phyloP scores from a whole-genome alignment of 2,797 vertebrate genomes.

The Lacerta agilis region DNA sequence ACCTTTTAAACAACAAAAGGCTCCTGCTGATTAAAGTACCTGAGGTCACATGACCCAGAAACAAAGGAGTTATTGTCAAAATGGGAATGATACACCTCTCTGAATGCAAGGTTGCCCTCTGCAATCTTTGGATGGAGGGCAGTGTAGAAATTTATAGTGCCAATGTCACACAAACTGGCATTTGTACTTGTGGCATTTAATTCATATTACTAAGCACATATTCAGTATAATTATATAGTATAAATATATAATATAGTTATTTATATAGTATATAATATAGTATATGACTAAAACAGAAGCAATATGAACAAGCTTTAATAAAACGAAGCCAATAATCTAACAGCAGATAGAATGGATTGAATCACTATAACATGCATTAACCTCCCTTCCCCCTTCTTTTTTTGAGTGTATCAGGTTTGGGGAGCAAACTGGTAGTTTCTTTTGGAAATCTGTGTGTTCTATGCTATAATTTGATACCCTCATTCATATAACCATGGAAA shows the following conservation, averaged over 20 bases:
- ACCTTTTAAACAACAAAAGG: background rate
- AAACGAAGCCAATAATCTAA: background rate
- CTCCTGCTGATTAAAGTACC: background rate
- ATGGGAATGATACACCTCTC: background rate
- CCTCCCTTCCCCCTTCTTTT: background rate
- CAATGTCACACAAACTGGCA: background rate
- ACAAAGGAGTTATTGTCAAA: constrained; percentile 15
- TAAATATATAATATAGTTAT: background rate
- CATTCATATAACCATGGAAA: background rate
- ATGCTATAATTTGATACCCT: background rate
- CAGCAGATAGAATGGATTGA: background rate
- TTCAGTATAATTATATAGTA: background rate
- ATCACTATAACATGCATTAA: background rate
- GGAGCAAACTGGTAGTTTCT: background rate
- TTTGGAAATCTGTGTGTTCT: background rate
- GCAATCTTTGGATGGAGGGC: background rate
- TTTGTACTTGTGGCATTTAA: background rate
- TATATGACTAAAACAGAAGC: background rate
- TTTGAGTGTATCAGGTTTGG: background rate
- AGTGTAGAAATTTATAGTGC: background rate
- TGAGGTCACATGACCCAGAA: constrained; percentile 12
- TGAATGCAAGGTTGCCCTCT: background rate
- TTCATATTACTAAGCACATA: background rate
- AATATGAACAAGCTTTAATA: background rate
- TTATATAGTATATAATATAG: no score